Evolutionary conservation across 2,797 vertebrate genomes (phyloP), one percentile per base, ranked within the genome.

Genomic region (Avahi laniger): DNA sequence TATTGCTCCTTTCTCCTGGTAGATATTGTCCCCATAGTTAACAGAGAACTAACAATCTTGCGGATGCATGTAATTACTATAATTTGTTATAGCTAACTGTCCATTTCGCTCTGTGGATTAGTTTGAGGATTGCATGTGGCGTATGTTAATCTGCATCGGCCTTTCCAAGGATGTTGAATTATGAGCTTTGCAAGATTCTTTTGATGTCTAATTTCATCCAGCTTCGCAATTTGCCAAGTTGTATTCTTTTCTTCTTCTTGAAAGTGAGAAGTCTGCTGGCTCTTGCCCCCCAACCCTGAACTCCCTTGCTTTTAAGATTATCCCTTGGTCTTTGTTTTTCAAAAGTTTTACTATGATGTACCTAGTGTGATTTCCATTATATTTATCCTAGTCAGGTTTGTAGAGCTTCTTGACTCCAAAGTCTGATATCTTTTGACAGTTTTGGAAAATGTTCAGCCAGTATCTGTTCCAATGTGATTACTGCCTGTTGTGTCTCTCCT

Each of bases 201-300:
- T 89, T 94, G 80, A 96, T 84, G 72, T 18, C 41, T 95, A 81
- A 95, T 96, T 87, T 87, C 30, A 81, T 69, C 72, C 95, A 96
- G 75, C n/a, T 22, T 95, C 41, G 73, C 33, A 89, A 76, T 92
- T 92, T 94, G 83, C 73, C 65, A 76, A 79, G 30, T 50, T 76
- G 83, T 35, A 48, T 61, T 76, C 12, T 94, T 82, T 92, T 76
- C 46, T 82, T 95, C 52, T 89, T 78, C 28, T 38, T 90, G 43
- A 65, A 80, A 85, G 9, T 57, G 26, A 57, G 7, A 46, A 26
- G 13, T 61, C 38, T 57, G 9, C 6, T 41, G 46, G 43, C 28
- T 73, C 75, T 69, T 93, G 24, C 12, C 15, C 20, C 46, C 15
- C 28, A 95, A 18, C 12, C 33, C 10, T 73, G 26, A 92, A 75